Base-by-base conservation (phyloP, 30 jellyfish, hydroid and myxozoan species). In the Aurelia aurita complex sp. Pacific region DNA sequence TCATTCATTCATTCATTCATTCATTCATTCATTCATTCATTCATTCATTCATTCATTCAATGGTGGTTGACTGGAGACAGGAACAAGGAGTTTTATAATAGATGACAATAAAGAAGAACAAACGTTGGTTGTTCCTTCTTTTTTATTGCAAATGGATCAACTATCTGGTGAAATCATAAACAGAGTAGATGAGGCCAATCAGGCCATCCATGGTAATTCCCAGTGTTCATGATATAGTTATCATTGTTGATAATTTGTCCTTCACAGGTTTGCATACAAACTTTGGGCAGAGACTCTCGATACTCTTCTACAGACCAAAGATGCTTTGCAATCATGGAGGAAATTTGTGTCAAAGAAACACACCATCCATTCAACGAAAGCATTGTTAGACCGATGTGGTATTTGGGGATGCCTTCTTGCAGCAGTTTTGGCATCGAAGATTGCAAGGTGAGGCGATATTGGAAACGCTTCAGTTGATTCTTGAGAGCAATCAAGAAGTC, bases 391-490 rank as follows among this genome's bases (percentile, higher is more conserved):
- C 14, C 85, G 74, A 14, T 91, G 96, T 84, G 96, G 95, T 55
- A 75, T 79, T 10, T 84, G 96, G 96, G 97, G 97, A 8, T 91
- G 97, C 63, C 80, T 91, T 12, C 85, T 91, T 68, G 97, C 88
- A 11, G 96, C 92, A 13, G 85, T 91, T 19, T 55, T 91, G 62
- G 96, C 97, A 52, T 57, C 95, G 40, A 91, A 85, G 65, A 91
- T 91, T 53, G 97, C 97, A 23, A 91, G 92, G 97, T 91, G 74
- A 29, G 78, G 57, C 57, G 57, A 46, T 46, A 46, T 46, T 46
- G 57, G 14, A 4, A 46, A 46, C 57, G 2, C 13, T 13, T 46
- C 1, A 6, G 1, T 46, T 77, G 60, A 52, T 18, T 2, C 74
- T 55, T 74, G 38, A 35, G 29, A 13, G 29, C 57, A 11, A 29